Evolutionary conservation across 2,113 vertebrate genomes (phyloP), one percentile per base, ranked within the genome.

Genomic region (Pyrgilauda ruficollis): DNA sequence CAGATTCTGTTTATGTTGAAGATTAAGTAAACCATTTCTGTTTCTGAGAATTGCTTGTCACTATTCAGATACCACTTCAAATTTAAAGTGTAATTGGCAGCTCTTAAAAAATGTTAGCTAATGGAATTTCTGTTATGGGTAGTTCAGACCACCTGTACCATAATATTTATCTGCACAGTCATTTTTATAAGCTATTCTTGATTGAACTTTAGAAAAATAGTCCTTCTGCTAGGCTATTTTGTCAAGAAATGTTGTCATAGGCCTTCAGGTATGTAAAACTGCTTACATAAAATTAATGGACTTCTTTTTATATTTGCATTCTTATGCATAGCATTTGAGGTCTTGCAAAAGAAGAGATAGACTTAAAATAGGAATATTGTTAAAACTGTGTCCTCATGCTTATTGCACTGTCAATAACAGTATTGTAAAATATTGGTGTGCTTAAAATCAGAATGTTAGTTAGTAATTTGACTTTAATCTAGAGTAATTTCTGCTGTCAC

Each of bases 211-310:
- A 87, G 89, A 91, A 96, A 94, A 95, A 84, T 26, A 86, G 49
- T 85, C 80, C 67, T 97, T 82, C 95, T 93, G 52, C 28, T 78
- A 76, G 85, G 69, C 59, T 84, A 49, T 96, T 97, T 97, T 97
- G 94, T 97, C 78, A 93, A 89, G 93, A 96, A 95, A 83, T 93
- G 64, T 96, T 97, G 92, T 93, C 74, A 88, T 87, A 97, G 83
- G 44, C 88, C 82, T 89, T 91, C 73, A 95, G 92, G 91, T 97
- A 92, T 78, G 96, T 96, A 97, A 97, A 98, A 93, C 52, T 95
- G 86, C 76, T 97, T 96, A 88, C 93, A 92, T 96, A 96, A 97
- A 98, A 95, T 97, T 97, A 98, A 98, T 97, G 92, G 94, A 80
- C 96, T 98, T 94, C 94, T 97, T 97, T 98, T 97, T 91, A 90